Base-by-base conservation (phyloP, 2,888 invertebrate genomes). In the Drosophila histrio region DNA sequence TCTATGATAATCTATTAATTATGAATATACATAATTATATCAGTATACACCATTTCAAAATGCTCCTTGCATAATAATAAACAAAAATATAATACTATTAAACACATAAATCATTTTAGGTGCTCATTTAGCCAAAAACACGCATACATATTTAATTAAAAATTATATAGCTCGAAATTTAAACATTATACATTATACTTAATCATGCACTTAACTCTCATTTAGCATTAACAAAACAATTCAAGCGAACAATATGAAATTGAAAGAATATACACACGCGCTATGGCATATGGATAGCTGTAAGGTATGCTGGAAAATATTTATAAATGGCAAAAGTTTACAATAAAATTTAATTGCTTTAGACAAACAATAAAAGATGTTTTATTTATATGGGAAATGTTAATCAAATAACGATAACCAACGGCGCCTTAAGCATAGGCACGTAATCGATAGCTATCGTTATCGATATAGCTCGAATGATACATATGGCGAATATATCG, bases 261-360 rank as follows among this genome's bases (percentile, higher is more conserved):
- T 30, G 21, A 53, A 39, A n/a, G 3, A 39, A 63, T 63, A 57
- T 47, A 56, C 57, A 64, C 50, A 65, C 57, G 74, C 64, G 54
- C 61, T 50, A 24, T 38, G 38, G 63, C 60, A 74, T 64, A 64
- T 58, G 53, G 43, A 19, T 56, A 70, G 62, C 59, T 79, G 69
- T 79, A 75, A 64, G 46, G 63, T 70, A 72, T 72, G 79, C 79
- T 38, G 38, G 28, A 62, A 52, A 54, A 62, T 70, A 72, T 76
- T 76, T 67, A 79, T 66, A 72, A 77, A 70, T 64, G 79, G 68
- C 76, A 73, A 75, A 70, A 71, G 66, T 71, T 88, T 84, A 79
- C 70, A 86, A 83, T 81, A 81, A 88, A 77, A 71, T 72, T 54
- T 19, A 65, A 76, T 78, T 76, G 87, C 89, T 88, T 88, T 88